Evolutionary conservation across 2,888 invertebrate genomes (phyloP), one percentile per base, ranked within the genome.

Genomic region (Anoplius nigerrimus): DNA sequence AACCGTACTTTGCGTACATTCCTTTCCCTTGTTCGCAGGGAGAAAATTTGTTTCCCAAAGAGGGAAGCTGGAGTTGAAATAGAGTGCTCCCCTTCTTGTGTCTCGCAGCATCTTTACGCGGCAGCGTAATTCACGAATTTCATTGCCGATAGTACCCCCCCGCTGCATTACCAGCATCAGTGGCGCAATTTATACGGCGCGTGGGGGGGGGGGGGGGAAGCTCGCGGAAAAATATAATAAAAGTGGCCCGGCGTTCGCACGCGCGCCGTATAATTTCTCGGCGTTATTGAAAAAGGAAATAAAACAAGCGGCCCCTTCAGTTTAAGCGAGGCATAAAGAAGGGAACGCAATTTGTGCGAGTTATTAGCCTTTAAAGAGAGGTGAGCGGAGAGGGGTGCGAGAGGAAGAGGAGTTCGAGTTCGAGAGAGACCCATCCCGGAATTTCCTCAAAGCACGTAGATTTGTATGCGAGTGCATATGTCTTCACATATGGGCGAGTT

Each of bases 191-290:
- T 60, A 65, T 53, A 54, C 45, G 21, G 53, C 45, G 51, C 57
- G 59, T 34, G 53, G 16, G 43, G 21, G 59, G 59, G 59, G 57
- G 57, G n/a, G n/a, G n/a, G n/a, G n/a, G n/a, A n/a, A n/a, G n/a
- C n/a, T n/a, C 6, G 27, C 34, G 61, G 27, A 53, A 61, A 66
- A 62, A 66, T 62, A 54, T 66, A 62, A 66, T 66, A 62, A 55
- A 51, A 43, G 46, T 18, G 13, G 24, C 34, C 34, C 11, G 1
- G 2, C 34, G 27, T 6, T 2, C 27, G 27, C 34, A 1, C 11
- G 34, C 34, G 11, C 4, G 34, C 34, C 34, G 11, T 34, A 34
- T 34, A 34, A 34, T 34, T 34, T 34, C 34, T 34, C 4, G 34
- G 11, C 34, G 34, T 34, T 34, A 34, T 48, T n/a, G 8, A n/a